These are phyloP conservation scores for Gymnothorax javanicus DNA, from an alignment of 2,797 vertebrate genomes.

Conservation along the genomic window DNA sequence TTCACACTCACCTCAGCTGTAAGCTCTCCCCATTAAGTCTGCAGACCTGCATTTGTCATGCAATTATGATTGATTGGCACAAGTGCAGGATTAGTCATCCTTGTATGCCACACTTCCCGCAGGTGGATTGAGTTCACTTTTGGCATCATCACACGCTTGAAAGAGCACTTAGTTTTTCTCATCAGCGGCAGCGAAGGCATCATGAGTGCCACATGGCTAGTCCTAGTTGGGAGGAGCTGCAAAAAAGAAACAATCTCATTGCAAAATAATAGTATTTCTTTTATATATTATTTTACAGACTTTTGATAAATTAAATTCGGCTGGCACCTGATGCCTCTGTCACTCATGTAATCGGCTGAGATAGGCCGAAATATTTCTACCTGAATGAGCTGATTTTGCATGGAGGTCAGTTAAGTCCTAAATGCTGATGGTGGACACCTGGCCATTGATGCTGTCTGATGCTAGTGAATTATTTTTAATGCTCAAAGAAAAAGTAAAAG, in stretches of 20 bases:
- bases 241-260: not conserved
- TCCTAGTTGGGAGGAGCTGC: not conserved
- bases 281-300: not conserved
- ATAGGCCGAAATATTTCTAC: not conserved
- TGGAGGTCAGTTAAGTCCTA: not conserved
- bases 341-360: not conserved
- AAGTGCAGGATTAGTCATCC: not conserved
- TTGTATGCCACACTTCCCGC: not conserved
- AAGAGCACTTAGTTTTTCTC: not conserved
- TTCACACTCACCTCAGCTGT: not conserved
- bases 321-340: not conserved
- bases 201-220: not conserved
- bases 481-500: not conserved
- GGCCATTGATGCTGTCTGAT: not conserved
- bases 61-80: not conserved
- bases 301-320: too few species aligned
- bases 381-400: not conserved
- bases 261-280: not conserved
- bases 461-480: not conserved
- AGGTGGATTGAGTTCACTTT: not conserved
- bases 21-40: not conserved
- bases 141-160: not conserved
- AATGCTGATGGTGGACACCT: not conserved
- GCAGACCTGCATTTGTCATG: not conserved
- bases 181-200: not conserved